Conservation (phyloP, 1,140 invertebrate species). For the Eriosoma lanigerum region DNA sequence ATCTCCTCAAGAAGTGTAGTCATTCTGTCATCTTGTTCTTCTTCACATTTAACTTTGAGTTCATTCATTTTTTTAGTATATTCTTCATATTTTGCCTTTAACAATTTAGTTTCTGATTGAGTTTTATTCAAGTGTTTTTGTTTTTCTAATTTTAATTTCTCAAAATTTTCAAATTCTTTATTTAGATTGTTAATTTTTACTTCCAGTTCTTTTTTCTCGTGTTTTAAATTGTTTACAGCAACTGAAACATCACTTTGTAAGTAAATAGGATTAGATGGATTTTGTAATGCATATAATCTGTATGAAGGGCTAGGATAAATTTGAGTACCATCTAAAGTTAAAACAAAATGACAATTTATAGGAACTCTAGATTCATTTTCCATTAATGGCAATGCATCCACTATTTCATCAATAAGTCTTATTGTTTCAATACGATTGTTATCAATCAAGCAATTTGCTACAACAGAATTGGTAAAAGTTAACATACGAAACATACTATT, state of each 20-base stretch:
- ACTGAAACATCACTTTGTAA: constrained; percentile 33
- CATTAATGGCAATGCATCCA: constrained; percentile 67
- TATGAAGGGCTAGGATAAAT: constrained; percentile 33
- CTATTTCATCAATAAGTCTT: constrained; percentile 67
- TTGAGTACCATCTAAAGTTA: constrained; percentile 42
- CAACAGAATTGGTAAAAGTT: constrained; percentile 71
- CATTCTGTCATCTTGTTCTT: constrained; percentile 44
- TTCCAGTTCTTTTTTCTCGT: constrained; percentile 22
- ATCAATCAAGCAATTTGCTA: constrained; percentile 85
- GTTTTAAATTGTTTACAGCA: constrained; percentile 34
- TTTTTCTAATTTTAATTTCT: constrained; percentile 12
- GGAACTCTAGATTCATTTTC: constrained; percentile 66
- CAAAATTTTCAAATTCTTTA: constrained; percentile 2
- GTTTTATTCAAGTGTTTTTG: constrained; percentile 4
- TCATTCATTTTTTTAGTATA: constrained; percentile 4
- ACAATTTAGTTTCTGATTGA: neutral
- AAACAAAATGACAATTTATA: constrained; percentile 61
- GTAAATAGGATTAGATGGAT: neutral
- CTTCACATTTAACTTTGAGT: constrained; percentile 29
- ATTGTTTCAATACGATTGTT: constrained; percentile 70
- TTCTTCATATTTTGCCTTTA: constrained; percentile 17
- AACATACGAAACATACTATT: constrained; percentile 70
- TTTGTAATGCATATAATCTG: constrained; percentile 37
- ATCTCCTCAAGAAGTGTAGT: constrained; percentile 11
- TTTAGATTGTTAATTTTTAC: constrained; percentile 5